Percentiles rank a stretch among this genome's conserved stretches.
Evolutionary conservation across 2,113 vertebrate species (phyloP).

Genomic region (Neomonachus schauinslandi): DNA sequence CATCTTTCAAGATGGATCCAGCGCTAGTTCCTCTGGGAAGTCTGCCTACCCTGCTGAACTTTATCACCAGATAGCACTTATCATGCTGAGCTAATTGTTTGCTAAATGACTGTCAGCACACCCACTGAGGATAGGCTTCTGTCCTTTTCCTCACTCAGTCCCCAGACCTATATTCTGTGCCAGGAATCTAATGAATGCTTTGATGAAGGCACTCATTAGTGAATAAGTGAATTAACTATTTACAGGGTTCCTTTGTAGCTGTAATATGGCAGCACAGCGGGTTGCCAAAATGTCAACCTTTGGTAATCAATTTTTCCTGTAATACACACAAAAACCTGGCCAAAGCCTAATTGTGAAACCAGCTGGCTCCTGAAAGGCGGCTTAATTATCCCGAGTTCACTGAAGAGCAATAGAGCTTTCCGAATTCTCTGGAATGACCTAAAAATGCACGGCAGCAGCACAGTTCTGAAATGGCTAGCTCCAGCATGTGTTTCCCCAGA

Average conservation of each 20-base stretch:
- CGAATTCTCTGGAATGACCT: not conserved
- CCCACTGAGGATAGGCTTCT: not conserved
- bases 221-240: not conserved
- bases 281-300: not conserved
- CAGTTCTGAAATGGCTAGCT: not conserved
- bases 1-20: not conserved
- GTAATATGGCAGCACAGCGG: not conserved
- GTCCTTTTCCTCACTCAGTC: not conserved
- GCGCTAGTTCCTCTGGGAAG: slow-evolving; percentile 9
- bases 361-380: not conserved
- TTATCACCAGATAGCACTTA: not conserved
- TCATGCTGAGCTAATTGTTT: not conserved
- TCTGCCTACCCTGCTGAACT: not conserved
- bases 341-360: not conserved
- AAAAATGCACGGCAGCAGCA: not conserved
- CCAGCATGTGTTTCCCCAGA: not conserved
- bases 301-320: not conserved
- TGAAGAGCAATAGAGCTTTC: not conserved
- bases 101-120: not conserved
- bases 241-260: not conserved
- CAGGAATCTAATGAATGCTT: not conserved
- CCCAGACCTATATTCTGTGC: not conserved
- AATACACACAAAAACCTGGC: not conserved
- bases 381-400: not conserved
- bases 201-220: not conserved